These are phyloP conservation scores for Cephalophus harveyi DNA, from an alignment of 2,113 vertebrate genomes.

Conservation along the genomic window DNA sequence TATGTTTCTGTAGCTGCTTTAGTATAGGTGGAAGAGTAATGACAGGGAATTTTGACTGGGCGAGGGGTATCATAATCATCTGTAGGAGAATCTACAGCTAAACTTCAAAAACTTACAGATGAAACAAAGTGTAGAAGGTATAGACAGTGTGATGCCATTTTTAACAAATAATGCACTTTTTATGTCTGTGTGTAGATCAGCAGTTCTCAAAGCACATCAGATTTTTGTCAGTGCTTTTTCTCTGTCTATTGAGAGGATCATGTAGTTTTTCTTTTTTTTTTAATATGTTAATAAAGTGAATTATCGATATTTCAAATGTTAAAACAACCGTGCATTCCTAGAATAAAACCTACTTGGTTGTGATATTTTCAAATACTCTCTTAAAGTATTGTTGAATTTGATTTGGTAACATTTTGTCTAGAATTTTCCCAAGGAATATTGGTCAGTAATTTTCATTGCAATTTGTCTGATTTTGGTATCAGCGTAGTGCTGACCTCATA, in stretches of 20 bases:
- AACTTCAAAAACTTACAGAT: not conserved
- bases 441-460: not conserved
- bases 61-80: not conserved
- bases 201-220: not conserved
- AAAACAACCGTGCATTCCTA: not conserved
- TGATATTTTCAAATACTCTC: not conserved
- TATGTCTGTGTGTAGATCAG: not conserved
- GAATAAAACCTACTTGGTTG: not conserved
- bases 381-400: not conserved
- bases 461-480: not conserved
- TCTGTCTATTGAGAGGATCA: not conserved
- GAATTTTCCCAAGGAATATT: not conserved
- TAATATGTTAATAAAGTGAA: not conserved
- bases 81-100: not conserved
- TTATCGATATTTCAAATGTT: not conserved
- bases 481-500: not conserved
- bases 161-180: not conserved
- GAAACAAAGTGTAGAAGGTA: not conserved
- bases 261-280: not conserved
- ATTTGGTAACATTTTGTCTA: not conserved
- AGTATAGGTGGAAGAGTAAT: not conserved
- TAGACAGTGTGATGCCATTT: not conserved
- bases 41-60: not conserved
- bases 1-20: not conserved
- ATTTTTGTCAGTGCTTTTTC: conserved; percentile 6